Percentiles rank a stretch among this genome's conserved stretches.
Conservation (phyloP, 1,140 invertebrate species). For the Sycobia sp. region DNA sequence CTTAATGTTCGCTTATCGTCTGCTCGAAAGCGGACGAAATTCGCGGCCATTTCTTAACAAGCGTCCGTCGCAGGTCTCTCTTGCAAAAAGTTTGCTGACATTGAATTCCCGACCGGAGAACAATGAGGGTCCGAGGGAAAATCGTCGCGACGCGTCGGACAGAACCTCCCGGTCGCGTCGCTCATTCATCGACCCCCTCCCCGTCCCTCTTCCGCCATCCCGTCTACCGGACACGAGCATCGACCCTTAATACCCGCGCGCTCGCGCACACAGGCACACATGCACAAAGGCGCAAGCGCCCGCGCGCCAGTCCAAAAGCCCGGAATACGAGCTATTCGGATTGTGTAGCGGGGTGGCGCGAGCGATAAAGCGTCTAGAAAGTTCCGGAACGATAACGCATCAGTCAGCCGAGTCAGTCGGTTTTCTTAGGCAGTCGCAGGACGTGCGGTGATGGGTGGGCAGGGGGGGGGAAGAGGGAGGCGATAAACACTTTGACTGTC, state of each 20-base stretch:
- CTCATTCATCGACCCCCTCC: slow-evolving; percentile 10
- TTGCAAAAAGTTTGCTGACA: slow-evolving; percentile 10
- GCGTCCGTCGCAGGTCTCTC: neutral
- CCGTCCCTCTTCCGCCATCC: neutral
- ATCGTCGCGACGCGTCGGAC: neutral
- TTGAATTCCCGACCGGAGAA: slow-evolving; percentile 22
- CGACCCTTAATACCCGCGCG: no score
- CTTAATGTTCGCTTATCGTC: no score
- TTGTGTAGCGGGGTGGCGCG: no score
- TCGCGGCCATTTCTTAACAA: neutral
- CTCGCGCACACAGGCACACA: no score
- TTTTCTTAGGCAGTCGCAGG: neutral
- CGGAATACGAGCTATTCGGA: no score
- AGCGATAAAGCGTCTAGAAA: slow-evolving; percentile 2
- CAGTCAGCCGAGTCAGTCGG: slow-evolving; percentile 5
- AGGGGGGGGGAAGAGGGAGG: neutral
- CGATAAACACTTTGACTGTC: slow-evolving; percentile 21
- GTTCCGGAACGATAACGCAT: slow-evolving; percentile 13
- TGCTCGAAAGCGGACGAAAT: neutral
- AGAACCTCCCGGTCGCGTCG: neutral
- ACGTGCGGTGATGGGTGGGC: neutral
- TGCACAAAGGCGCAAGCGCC: no score
- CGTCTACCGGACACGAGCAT: neutral
- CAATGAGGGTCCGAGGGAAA: slow-evolving; percentile 8
- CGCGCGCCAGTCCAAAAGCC: no score